These are phyloP conservation scores for Drosophila ustulata DNA, from an alignment of 2,888 invertebrate genomes.

Conservation along the genomic window DNA sequence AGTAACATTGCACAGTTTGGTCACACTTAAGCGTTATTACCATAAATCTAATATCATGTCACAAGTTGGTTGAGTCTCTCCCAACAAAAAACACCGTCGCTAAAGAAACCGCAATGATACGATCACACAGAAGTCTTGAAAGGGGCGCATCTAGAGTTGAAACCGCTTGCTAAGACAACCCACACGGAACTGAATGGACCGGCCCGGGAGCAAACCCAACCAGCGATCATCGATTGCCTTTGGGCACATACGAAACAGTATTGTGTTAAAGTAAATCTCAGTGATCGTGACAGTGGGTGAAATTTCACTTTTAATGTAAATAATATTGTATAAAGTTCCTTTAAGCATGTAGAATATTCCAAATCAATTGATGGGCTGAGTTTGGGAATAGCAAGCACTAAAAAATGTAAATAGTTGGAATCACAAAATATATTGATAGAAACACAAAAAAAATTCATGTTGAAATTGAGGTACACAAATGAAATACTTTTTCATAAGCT, in stretches of 20 bases:
- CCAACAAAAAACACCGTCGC: conserved; percentile 64
- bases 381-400: too few relatives aligned
- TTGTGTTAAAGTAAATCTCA: conserved; percentile 68
- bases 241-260: conserved; percentile 58
- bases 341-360: neutral
- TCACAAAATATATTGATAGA: too few relatives aligned
- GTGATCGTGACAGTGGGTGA: conserved; percentile 56
- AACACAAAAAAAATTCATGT: too few relatives aligned
- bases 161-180: conserved; percentile 79
- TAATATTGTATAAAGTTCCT: neutral
- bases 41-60: conserved; percentile 30
- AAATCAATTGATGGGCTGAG: too few relatives aligned
- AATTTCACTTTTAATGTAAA: neutral
- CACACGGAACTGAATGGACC: conserved; percentile 79
- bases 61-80: neutral
- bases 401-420: too few relatives aligned
- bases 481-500: too few relatives aligned
- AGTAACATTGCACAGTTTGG: conserved; percentile 61
- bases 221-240: conserved; percentile 74
- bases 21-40: conserved; percentile 19
- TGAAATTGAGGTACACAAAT: too few relatives aligned
- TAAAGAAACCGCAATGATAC: conserved; percentile 9
- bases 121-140: neutral
- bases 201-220: conserved; percentile 55
- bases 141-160: conserved; percentile 47